These are phyloP conservation scores for Capreolus pygargus DNA, from an alignment of 2,113 vertebrate species.

Conservation along the genomic window DNA sequence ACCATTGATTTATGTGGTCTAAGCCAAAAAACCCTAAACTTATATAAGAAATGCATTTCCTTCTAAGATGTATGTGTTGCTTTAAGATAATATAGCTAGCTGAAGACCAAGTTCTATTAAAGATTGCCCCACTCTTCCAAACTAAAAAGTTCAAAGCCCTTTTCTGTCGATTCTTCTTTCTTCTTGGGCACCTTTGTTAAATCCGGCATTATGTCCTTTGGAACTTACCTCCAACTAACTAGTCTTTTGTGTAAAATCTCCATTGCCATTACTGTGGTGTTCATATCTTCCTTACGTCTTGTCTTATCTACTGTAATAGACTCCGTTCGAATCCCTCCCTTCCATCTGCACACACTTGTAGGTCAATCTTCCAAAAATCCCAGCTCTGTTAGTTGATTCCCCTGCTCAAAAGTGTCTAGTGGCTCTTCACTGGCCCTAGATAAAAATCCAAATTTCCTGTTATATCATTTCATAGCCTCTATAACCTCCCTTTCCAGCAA, in stretches of 20 bases:
- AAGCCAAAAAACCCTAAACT: constrained; percentile 40
- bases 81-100: constrained; percentile 29
- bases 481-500: not conserved
- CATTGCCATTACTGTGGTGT: not conserved
- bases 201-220: not conserved
- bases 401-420: not conserved
- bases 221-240: not conserved
- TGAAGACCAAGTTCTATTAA: not conserved
- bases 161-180: not conserved
- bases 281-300: not conserved
- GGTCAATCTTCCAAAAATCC: not conserved
- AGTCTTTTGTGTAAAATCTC: not conserved
- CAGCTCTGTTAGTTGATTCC: not conserved
- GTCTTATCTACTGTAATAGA: not conserved
- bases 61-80: constrained; percentile 48
- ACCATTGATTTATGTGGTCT: constrained; percentile 40
- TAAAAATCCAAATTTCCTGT: not conserved
- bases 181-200: not conserved
- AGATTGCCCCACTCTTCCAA: not conserved
- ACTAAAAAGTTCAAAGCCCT: not conserved
- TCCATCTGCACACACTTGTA: not conserved
- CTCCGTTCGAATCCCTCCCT: not conserved
- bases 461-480: not conserved
- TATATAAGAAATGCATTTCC: constrained; percentile 11
- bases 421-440: not conserved